Evolutionary conservation across 2,888 invertebrate species (phyloP), one percentile per base, ranked within the genome.

Genomic region (Penaeus monodon): DNA sequence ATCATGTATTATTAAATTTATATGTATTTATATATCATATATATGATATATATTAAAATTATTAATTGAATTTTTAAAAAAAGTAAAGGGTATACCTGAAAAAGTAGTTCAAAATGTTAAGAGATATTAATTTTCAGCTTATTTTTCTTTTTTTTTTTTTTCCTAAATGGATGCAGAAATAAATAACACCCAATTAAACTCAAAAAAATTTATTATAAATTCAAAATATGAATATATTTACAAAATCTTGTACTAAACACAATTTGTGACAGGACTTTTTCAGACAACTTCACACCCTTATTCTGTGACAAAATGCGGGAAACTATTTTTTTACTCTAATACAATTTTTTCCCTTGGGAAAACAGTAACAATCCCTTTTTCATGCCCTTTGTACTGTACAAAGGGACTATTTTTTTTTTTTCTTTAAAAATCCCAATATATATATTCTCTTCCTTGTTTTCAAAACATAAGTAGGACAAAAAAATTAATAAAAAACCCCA

Each of bases 221-320:
- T 57, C 49, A 57, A 17, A 57, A 57, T 77, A 77, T 77, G 77
- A 77, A 77, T 77, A 49, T 77, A 77, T 77, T 57, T 77, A 77
- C 77, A 77, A 77, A 77, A 77, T 77, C 57, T 77, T 77, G 77
- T 77, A 77, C 77, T 77, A 57, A 77, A 77, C 49, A 77, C 49
- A 77, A 57, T 17, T 57, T 57, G 57, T 77, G 27, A 77, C 77
- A 76, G 76, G 44, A 64, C 65, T 66, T 80, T 80, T 63, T 68
- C 44, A 29, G 17, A 27, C 29, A 29, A 70, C 27, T 65, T n/a
- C n/a, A 14, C 79, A 57, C 24, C 20, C 33, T 22, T 29, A 79
- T 27, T 57, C 57, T 57, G 57, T 57, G 57, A 57, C 57, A 57
- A 57, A 57, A 57, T 57, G 57, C 57, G 17, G 17, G 57, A 17